These are phyloP conservation scores for Drosophila longiperda DNA, from an alignment of 2,888 invertebrate genomes.

Conservation along the genomic window DNA sequence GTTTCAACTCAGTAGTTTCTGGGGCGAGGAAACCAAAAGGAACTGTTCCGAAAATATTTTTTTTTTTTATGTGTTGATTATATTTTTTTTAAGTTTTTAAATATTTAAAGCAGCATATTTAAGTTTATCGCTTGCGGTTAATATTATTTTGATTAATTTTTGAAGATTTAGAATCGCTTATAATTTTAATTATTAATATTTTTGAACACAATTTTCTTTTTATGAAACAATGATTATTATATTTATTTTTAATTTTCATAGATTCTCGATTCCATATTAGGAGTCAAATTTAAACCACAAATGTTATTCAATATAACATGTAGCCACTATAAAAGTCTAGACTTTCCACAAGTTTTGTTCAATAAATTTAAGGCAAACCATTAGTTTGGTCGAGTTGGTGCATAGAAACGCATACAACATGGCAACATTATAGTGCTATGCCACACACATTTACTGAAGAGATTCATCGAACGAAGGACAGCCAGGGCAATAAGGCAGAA, in stretches of 20 bases:
- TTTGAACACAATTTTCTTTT: background rate
- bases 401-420: conserved; percentile 27
- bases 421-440: conserved; percentile 29
- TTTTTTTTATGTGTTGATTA: background rate
- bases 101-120: background rate
- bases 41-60: conserved; percentile 5
- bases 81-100: background rate
- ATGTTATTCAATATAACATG: background rate
- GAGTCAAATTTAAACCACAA: too few relatives aligned
- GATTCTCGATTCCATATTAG: background rate
- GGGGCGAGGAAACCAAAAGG: conserved; percentile 13
- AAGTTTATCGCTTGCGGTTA: background rate
- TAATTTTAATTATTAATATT: background rate
- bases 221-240: background rate
- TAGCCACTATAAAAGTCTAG: too few relatives aligned
- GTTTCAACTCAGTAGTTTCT: conserved; percentile 35
- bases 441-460: conserved; percentile 10
- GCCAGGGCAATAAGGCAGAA: conserved; percentile 71
- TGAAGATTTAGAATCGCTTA: background rate
- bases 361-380: conserved; percentile 76
- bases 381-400: conserved; percentile 59
- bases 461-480: conserved; percentile 6
- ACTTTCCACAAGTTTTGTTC: conserved; percentile 35
- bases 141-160: background rate
- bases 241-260: background rate